Evolutionary conservation across 1,140 invertebrate species (phyloP), one percentile per base, ranked within the genome.

Genomic region (Zaprionus capensis): DNA sequence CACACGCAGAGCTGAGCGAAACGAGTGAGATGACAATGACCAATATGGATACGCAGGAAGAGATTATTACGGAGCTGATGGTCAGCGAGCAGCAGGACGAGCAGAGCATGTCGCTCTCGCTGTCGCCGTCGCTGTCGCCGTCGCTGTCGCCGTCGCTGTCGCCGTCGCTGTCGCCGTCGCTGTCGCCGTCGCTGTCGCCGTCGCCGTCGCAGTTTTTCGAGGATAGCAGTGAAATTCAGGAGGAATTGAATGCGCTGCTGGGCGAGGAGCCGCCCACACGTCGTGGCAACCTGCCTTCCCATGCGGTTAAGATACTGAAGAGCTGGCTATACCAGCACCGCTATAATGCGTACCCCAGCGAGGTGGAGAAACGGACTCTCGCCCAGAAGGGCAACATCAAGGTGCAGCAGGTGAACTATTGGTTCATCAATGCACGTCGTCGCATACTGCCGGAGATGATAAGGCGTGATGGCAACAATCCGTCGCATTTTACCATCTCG

Each of bases 351-450:
- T 99, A 99, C 92, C 98, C 98, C 0, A 97, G 95, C 80, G 98
- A 99, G 85, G 95, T 95, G 31, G 97, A 99, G 93, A 99, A 99
- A 91, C 84, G 96, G 1, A 94, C 95, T 1, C 93, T 99, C 5
- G 97, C 97, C 26, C 95, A 96, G 83, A 96, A 97, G 81, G 97
- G 97, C 0, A 96, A 96, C 86, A 94, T 99, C 2, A 97, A 97
- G 1, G 95, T 98, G 1, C 94, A 98, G 22, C 97, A 97, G 94
- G 96, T 97, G 9, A 59, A 97, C 93, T 99, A 99, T 93, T 99
- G 98, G 98, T 99, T 98, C 91, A 98, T 99, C 72, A 99, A 99
- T 92, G 98, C 98, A 0, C 94, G 98, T 4, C 94, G 98, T 14
- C 94, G 98, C 58, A 97, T 98, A 79, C 93, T 99, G 46, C 98